Percentiles rank a stretch among this genome's conserved stretches.
Conservation (phyloP, 2,797 vertebrate species). For the Choloepus didactylus region DNA sequence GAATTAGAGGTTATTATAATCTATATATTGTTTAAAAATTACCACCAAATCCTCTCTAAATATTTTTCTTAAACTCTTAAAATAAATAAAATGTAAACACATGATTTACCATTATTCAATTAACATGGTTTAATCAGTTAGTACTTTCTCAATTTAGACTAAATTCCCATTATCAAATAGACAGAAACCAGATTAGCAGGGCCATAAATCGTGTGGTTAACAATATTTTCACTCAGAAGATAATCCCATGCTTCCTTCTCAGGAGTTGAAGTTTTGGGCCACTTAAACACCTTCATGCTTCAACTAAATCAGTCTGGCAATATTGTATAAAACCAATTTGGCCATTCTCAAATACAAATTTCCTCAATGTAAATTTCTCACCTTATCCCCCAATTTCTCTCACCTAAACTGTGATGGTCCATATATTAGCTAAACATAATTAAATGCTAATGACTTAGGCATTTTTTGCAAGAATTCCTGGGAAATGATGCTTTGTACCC, state of each 20-base stretch:
- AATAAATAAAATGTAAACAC: conserved; percentile 54
- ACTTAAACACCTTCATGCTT: conserved; percentile 4
- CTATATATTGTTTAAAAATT: not conserved
- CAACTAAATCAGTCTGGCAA: not conserved
- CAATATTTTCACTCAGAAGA: conserved; percentile 47
- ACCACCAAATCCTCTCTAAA: not conserved
- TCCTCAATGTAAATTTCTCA: not conserved
- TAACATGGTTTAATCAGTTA: conserved; percentile 55
- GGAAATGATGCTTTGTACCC: conserved; percentile 40
- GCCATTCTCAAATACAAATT: not conserved
- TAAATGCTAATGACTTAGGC: conserved; percentile 50
- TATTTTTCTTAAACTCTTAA: conserved; percentile 57
- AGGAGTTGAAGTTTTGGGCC: not conserved
- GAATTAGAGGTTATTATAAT: conserved; percentile 5
- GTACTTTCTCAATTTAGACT: conserved; percentile 51
- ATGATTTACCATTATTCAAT: conserved; percentile 28
- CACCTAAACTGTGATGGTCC: not conserved
- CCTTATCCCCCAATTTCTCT: not conserved
- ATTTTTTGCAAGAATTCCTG: conserved; percentile 25
- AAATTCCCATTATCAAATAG: conserved; percentile 47
- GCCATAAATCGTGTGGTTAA: conserved; percentile 11
- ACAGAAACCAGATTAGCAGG: conserved; percentile 54
- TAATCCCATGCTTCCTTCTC: conserved; percentile 56
- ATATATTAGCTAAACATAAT: conserved; percentile 49
- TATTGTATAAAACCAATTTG: not conserved